Percentiles rank a stretch among this genome's conserved stretches.
Conservation (phyloP, 2,797 vertebrate genomes). For the Pampus argenteus region DNA sequence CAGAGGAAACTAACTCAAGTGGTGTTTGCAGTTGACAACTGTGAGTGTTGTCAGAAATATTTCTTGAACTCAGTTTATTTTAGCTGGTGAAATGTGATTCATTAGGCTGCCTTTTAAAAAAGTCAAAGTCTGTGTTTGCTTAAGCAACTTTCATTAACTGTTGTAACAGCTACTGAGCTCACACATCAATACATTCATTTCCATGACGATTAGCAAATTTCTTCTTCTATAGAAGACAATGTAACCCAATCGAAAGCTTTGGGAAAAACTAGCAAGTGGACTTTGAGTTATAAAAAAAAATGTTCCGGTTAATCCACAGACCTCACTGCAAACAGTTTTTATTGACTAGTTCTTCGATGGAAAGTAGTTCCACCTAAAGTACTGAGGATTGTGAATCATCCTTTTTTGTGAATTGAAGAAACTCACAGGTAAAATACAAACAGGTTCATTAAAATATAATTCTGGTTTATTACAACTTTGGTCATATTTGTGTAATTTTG, state of each 20-base stretch:
- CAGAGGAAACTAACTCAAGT: constrained; percentile 13
- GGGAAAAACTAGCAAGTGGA: not conserved
- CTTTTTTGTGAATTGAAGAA: not conserved
- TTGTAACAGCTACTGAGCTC: not conserved
- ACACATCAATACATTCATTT: too few relatives aligned
- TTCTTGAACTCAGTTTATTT: constrained; percentile 18
- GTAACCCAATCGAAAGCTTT: not conserved
- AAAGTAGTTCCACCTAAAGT: not conserved
- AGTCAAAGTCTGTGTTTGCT: constrained; percentile 5
- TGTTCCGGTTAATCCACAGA: not conserved
- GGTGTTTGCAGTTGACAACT: constrained; percentile 10
- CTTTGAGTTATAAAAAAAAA: not conserved
- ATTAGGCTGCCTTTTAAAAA: not conserved
- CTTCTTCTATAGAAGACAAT: not conserved
- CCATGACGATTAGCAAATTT: constrained; percentile 6
- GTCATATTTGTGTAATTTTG: not conserved
- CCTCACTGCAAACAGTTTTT: not conserved
- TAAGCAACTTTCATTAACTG: constrained; percentile 2
- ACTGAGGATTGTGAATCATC: not conserved
- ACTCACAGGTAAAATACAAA: not conserved
- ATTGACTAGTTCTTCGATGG: not conserved
- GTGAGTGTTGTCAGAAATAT: not conserved
- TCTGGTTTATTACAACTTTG: not conserved
- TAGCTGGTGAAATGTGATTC: constrained; percentile 7
- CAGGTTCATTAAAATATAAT: not conserved